Evolutionary conservation across 1,140 invertebrate genomes (phyloP), one percentile per base, ranked within the genome.

Genomic region (Eciton burchellii): DNA sequence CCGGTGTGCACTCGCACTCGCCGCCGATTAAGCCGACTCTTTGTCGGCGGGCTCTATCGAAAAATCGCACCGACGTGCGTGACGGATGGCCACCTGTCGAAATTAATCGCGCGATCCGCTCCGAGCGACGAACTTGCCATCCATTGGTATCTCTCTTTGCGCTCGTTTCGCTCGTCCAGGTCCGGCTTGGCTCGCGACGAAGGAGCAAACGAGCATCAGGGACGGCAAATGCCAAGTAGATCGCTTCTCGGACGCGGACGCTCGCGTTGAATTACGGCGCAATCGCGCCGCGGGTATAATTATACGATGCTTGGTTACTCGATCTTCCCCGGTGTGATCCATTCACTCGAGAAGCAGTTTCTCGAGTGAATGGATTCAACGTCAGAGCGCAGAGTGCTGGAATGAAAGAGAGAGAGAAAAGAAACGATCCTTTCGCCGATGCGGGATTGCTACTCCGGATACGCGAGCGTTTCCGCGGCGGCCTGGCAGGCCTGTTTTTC

Each of bases 21-120:
- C 35, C 74, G 63, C 68, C 62, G 35, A 79, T 79, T 79, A 79
- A 79, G 35, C 43, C 63, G 35, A 43, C 49, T 79, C 60, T 76
- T 76, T 45, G 63, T 70, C 49, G 41, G 35, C 35, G 21, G 35
- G 24, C 21, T 79, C 24, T 19, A 79, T 68, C 49, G 62, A 79
- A 79, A 79, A 79, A 47, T 19, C 63, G 43, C 63, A 29, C 35
- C 9, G n/a, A 47, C 12, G 47, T 16, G 21, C 41, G 41, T 70
- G 74, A 9, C 35, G 5, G 41, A 16, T 16, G 35, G 35, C 26
- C 9, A 70, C 12, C 63, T 70, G 63, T 79, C 63, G 35, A 79
- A 79, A 70, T 79, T 79, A 68, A 79, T 77, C 49, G 74, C n/a
- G 14, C 24, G 49, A 12, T 49, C 29, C 49, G 16, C 14, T 19